Evolutionary conservation across 2,113 vertebrate species (phyloP).

Genomic region (Engystomops pustulosus): DNA sequence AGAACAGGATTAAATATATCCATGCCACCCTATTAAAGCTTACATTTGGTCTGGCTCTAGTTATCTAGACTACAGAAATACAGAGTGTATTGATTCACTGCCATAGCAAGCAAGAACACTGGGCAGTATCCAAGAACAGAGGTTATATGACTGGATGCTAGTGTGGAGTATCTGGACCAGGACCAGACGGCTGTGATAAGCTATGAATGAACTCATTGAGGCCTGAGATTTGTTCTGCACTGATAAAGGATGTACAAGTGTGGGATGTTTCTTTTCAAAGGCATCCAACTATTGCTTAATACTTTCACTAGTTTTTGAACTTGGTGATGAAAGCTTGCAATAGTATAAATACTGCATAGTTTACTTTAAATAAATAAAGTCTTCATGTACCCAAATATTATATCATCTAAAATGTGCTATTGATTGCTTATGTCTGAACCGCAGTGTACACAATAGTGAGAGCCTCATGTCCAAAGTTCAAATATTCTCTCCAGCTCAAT

Average conservation of each 20-base stretch:
- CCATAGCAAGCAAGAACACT: constrained; percentile 16
- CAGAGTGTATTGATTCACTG: constrained; percentile 13
- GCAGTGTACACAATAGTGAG: too few species aligned
- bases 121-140: constrained; percentile 14
- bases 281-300: constrained; percentile 33
- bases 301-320: not conserved
- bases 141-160: constrained; percentile 24
- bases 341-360: not conserved
- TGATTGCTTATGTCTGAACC: too few species aligned
- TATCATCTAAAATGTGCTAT: too few species aligned
- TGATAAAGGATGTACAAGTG: constrained; percentile 22
- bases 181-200: constrained; percentile 14
- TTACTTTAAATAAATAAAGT: not conserved
- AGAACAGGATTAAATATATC: not conserved
- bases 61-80: not conserved
- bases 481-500: too few species aligned
- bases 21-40: not conserved
- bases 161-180: constrained; percentile 13
- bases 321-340: not conserved
- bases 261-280: constrained; percentile 25
- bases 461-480: too few species aligned
- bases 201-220: constrained; percentile 46
- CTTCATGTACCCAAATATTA: not conserved
- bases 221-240: constrained; percentile 13
- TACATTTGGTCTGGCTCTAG: not conserved